These are phyloP conservation scores for Glaucidium brasilianum DNA, from an alignment of 2,113 vertebrate genomes.

Conservation along the genomic window DNA sequence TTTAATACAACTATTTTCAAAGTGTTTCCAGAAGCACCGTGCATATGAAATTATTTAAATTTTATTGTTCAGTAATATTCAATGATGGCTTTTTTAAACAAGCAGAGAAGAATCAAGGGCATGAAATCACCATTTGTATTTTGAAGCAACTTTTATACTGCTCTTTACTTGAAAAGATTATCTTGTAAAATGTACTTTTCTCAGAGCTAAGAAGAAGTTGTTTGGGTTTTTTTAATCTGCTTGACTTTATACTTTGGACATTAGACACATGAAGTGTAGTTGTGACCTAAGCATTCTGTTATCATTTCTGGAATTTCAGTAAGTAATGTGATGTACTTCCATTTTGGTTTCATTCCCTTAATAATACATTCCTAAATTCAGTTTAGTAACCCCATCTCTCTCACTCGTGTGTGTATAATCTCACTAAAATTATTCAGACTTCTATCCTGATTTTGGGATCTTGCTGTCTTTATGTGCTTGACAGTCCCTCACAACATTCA, in stretches of 20 bases:
- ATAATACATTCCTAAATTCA: background rate
- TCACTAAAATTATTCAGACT: background rate
- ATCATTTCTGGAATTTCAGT: background rate
- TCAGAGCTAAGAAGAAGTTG: background rate
- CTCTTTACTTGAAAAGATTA: background rate
- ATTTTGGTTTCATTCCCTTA: background rate
- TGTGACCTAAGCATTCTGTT: background rate
- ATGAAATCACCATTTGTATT: background rate
- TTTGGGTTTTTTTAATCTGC: background rate
- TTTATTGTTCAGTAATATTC: background rate
- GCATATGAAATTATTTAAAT: background rate
- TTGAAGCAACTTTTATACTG: background rate
- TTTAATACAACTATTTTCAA: background rate
- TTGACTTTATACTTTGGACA: background rate
- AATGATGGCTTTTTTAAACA: background rate
- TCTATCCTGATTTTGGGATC: background rate
- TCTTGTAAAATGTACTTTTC: background rate
- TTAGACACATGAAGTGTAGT: accelerated
- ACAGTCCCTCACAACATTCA: no score
- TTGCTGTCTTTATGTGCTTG: background rate
- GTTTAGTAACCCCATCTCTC: background rate
- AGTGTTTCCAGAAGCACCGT: background rate
- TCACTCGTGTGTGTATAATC: background rate
- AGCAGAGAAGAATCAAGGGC: background rate
- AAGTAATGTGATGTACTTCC: background rate